These are phyloP conservation scores for Venustoraphidia nigricollis DNA, from an alignment of 2,888 invertebrate species.

Conservation along the genomic window DNA sequence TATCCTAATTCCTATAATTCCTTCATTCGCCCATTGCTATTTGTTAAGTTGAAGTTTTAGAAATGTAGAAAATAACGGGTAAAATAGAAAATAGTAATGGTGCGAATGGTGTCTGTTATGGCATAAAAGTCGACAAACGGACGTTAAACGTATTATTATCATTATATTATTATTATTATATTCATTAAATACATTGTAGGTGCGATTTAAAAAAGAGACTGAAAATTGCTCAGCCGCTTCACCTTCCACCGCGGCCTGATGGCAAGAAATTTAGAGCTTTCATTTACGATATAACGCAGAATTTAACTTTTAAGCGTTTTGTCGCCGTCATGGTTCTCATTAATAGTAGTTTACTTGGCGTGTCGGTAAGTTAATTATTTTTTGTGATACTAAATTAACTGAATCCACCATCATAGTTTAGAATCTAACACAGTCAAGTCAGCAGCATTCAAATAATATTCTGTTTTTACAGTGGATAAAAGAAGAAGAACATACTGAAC, in stretches of 20 bases:
- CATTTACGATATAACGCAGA: slow-evolving; percentile 96
- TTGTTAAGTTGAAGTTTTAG: no score
- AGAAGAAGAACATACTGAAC: slow-evolving; percentile 61
- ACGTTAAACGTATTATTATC: no score
- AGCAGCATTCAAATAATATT: slow-evolving; percentile 4
- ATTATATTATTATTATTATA: no score
- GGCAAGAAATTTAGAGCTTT: slow-evolving; percentile 81
- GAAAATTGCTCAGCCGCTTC: slow-evolving; percentile 97
- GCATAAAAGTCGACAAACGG: no score
- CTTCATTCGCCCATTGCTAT: no score
- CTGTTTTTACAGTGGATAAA: slow-evolving; percentile 61
- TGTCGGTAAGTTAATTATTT: slow-evolving; percentile 54
- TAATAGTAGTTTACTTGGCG: slow-evolving; percentile 81
- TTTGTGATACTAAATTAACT: not conserved
- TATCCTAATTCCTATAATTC: no score
- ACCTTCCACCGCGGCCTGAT: slow-evolving; percentile 93
- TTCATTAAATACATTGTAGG: slow-evolving; percentile 27
- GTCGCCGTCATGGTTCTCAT: slow-evolving; percentile 88
- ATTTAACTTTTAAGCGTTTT: slow-evolving; percentile 85
- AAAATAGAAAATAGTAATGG: no score
- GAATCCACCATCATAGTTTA: not conserved
- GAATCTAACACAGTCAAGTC: not conserved
- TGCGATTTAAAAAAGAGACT: slow-evolving; percentile 96
- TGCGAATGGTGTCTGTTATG: no score
- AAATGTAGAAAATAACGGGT: no score